These are phyloP conservation scores for Osedax frankpressi DNA, from an alignment of 2,888 invertebrate species.

Conservation along the genomic window DNA sequence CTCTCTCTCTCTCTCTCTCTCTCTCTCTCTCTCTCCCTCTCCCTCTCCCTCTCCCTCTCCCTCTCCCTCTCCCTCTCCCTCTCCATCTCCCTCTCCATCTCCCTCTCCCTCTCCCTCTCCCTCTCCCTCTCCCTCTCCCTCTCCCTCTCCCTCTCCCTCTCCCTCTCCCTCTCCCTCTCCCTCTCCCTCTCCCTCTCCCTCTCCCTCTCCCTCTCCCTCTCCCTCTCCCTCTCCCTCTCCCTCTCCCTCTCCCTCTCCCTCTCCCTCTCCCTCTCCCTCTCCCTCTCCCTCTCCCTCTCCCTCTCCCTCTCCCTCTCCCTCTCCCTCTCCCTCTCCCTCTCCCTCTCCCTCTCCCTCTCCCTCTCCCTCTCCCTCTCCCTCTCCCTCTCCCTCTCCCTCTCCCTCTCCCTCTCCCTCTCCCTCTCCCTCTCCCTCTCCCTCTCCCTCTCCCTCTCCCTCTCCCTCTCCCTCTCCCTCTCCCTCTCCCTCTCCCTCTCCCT, in stretches of 20 bases:
- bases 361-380: no score
- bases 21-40: constrained; percentile 26
- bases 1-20: constrained; percentile 22
- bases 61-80: no score
- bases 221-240: neutral
- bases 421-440: neutral
- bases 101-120: constrained; percentile 21
- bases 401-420: no score
- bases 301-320: no score
- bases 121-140: constrained; percentile 26
- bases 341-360: no score
- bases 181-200: constrained; percentile 17
- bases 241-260: no score
- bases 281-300: no score
- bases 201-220: constrained; percentile 16
- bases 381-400: no score
- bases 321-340: no score
- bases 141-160: constrained; percentile 26
- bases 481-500: no score
- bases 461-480: neutral
- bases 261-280: no score
- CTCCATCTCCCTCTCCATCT: no score
- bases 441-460: neutral
- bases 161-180: constrained; percentile 20
- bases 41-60: constrained; percentile 24